phyloP scores from a whole-genome alignment of 2,888 invertebrate species.

The Theodoxus fluviatilis region DNA sequence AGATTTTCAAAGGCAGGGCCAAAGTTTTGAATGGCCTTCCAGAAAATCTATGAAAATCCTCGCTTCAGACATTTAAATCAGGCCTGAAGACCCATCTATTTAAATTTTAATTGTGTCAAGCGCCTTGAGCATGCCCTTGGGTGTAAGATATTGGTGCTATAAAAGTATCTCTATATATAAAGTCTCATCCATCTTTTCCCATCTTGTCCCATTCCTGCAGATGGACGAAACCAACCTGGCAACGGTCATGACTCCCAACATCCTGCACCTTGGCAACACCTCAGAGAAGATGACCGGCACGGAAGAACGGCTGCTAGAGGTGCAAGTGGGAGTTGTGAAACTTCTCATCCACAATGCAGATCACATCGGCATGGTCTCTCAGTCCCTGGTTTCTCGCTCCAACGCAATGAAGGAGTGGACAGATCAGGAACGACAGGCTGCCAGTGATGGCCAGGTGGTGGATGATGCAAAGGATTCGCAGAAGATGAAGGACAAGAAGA shows the following conservation, averaged over 20 bases:
- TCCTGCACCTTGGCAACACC: constrained; percentile 73
- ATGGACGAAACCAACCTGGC: constrained; percentile 87
- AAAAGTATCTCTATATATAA: no score
- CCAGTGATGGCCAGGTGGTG: constrained; percentile 52
- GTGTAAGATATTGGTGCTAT: no score
- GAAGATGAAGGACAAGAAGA: constrained; percentile 76
- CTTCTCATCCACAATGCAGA: constrained; percentile 81
- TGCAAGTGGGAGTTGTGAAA: constrained; percentile 68
- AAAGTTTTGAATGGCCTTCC: no score
- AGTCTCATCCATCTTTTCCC: no score
- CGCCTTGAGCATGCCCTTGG: no score
- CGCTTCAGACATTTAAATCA: no score
- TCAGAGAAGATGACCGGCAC: constrained; percentile 57
- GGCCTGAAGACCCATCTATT: no score
- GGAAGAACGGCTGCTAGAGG: constrained; percentile 56
- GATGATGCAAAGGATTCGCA: constrained; percentile 57
- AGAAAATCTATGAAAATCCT: no score
- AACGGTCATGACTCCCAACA: constrained; percentile 83
- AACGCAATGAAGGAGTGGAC: constrained; percentile 51
- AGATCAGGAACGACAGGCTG: constrained; percentile 55
- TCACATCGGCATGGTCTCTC: constrained; percentile 74
- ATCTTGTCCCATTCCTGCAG: no score
- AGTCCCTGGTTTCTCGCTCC: constrained; percentile 36
- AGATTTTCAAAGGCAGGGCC: no score
- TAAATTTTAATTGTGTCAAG: no score